Conservation (phyloP, 2,113 vertebrate genomes). For the Eleginops maclovinus region DNA sequence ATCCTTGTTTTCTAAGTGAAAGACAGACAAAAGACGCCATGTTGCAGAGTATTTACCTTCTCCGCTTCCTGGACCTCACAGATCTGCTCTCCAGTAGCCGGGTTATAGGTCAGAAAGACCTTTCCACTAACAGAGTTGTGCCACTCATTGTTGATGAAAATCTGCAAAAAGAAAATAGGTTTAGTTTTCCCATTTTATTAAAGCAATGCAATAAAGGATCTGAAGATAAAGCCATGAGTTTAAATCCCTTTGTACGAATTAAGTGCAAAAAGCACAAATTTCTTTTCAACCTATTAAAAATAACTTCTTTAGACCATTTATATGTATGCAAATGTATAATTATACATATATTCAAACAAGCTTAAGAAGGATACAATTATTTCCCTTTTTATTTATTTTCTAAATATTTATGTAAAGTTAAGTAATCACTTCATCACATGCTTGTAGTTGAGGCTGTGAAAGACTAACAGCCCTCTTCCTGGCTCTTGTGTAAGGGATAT, state of each 20-base stretch:
- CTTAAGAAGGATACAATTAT: background rate
- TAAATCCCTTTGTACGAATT: background rate
- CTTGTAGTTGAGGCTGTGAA: conserved; percentile 37
- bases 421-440: conserved; percentile 40
- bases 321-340: too few species aligned
- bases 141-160: conserved; percentile 99
- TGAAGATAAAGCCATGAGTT: background rate
- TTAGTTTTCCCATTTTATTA: conserved; percentile 17
- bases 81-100: conserved; percentile 94
- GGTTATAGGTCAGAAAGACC: conserved; percentile 91
- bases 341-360: background rate
- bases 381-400: background rate
- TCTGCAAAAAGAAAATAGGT: conserved; percentile 78
- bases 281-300: background rate
- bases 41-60: conserved; percentile 85
- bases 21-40: background rate
- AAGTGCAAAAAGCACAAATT: background rate
- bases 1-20: background rate
- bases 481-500: conserved; percentile 73
- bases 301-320: background rate
- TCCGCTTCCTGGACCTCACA: conserved; percentile 98
- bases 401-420: conserved; percentile 36
- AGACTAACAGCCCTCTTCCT: conserved; percentile 42
- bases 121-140: conserved; percentile 94
- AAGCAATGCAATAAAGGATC: background rate